Conservation (phyloP, 2,888 invertebrate species). For the Catocala sponsa region DNA sequence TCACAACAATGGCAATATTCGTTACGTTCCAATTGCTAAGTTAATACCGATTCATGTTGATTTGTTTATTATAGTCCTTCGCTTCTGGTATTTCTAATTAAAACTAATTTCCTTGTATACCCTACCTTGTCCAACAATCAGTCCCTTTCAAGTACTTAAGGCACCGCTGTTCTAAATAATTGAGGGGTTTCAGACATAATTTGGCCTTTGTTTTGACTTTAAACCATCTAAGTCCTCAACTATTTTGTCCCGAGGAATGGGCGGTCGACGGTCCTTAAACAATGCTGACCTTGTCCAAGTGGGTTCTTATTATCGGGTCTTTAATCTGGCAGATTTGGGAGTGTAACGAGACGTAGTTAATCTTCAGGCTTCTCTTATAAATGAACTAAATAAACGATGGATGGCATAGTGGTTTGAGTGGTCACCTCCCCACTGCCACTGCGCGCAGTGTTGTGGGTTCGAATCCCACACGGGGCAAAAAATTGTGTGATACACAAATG, state of each 20-base stretch:
- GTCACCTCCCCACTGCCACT: no score
- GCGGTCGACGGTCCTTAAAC: constrained; percentile 16
- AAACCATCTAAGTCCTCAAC: constrained; percentile 29
- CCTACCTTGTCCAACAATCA: constrained; percentile 19
- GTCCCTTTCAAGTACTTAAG: constrained; percentile 30
- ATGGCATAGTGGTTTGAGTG: no score
- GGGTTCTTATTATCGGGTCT: constrained; percentile 18
- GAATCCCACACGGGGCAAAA: no score
- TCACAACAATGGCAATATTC: not conserved
- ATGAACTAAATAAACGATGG: not conserved
- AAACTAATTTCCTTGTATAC: constrained; percentile 35
- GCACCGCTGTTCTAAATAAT: constrained; percentile 25
- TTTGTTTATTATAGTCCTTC: constrained; percentile 5
- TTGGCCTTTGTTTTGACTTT: constrained; percentile 30
- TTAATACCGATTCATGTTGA: no score
- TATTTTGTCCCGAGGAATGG: constrained; percentile 28
- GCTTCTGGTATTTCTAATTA: constrained; percentile 32
- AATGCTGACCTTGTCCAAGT: constrained; percentile 22
- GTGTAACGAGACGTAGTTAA: constrained; percentile 24
- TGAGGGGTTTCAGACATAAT: constrained; percentile 36
- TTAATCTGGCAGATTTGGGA: constrained; percentile 25
- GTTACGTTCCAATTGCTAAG: no score
- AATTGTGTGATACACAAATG: no score
- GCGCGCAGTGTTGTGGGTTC: no score
- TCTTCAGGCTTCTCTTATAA: constrained; percentile 18